Percentiles rank a stretch among this genome's conserved stretches.
Conservation (phyloP, 1,140 invertebrate genomes). For the Lanistes nyassanus region DNA sequence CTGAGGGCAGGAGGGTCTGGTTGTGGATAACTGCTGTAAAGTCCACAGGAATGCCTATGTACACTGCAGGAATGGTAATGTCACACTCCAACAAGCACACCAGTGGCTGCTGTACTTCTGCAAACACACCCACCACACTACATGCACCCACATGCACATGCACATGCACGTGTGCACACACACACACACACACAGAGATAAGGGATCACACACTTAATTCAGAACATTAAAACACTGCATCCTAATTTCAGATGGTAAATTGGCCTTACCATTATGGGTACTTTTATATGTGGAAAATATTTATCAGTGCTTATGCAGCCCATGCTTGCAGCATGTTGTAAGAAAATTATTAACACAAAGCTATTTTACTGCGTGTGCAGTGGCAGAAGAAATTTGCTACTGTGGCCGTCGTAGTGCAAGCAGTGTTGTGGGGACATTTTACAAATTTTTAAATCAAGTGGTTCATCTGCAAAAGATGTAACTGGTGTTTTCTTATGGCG, state of each 20-base stretch:
- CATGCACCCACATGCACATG: constrained; percentile 11
- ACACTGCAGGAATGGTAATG: constrained; percentile 46
- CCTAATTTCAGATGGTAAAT: no score
- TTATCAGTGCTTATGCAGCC: background rate
- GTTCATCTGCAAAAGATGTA: no score
- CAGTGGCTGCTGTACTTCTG: constrained; percentile 56
- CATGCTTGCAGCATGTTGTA: background rate
- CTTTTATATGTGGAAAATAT: background rate
- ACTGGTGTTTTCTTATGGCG: no score
- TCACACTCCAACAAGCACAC: constrained; percentile 54
- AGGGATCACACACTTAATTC: background rate
- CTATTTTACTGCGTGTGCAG: no score
- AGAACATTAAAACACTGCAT: background rate
- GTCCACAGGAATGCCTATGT: constrained; percentile 44
- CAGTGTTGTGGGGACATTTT: no score
- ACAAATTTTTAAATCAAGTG: no score
- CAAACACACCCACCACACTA: constrained; percentile 50
- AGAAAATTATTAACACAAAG: no score
- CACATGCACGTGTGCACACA: no score
- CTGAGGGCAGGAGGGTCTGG: constrained; percentile 47
- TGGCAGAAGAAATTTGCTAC: no score
- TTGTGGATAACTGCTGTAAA: constrained; percentile 48
- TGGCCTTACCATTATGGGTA: no score
- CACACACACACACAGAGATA: no score
- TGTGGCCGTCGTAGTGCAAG: no score